phyloP scores from a whole-genome alignment of 2,888 invertebrate genomes.

The Acholoe squamosa region DNA sequence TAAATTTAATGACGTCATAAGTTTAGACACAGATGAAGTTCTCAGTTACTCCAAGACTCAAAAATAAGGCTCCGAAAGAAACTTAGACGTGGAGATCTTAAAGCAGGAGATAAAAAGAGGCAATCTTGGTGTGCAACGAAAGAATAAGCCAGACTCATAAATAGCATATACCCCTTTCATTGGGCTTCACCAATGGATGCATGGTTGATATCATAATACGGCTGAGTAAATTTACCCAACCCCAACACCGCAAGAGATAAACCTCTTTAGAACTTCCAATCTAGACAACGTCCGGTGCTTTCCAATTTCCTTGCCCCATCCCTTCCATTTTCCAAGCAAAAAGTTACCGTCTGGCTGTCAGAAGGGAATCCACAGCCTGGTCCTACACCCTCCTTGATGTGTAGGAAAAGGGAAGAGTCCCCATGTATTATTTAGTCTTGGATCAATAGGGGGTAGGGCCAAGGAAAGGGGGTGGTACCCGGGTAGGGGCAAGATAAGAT shows the following conservation, averaged over 20 bases:
- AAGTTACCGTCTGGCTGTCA: conserved; percentile 9
- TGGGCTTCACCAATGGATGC: too few species aligned
- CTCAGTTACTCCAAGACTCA: too few species aligned
- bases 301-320: conserved; percentile 12
- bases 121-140: too few species aligned
- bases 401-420: conserved; percentile 4
- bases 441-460: conserved; percentile 9
- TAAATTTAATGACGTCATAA: too few species aligned
- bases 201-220: too few species aligned
- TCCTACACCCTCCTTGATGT: not conserved
- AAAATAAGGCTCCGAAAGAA: too few species aligned
- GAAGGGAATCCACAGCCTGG: not conserved
- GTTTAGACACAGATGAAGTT: too few species aligned
- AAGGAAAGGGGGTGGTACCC: not conserved
- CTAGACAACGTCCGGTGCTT: not conserved
- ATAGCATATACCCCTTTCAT: too few species aligned
- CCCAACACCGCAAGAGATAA: not conserved
- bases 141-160: too few species aligned
- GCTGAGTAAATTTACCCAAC: not conserved
- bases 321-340: not conserved
- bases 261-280: conserved; percentile 7
- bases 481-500: not conserved
- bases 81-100: too few species aligned
- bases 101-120: too few species aligned
- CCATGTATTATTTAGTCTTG: conserved; percentile 40